Evolutionary conservation across 2,113 vertebrate genomes (phyloP), one percentile per base, ranked within the genome.

Genomic region (Sinocyclocheilus maitianheensis): DNA sequence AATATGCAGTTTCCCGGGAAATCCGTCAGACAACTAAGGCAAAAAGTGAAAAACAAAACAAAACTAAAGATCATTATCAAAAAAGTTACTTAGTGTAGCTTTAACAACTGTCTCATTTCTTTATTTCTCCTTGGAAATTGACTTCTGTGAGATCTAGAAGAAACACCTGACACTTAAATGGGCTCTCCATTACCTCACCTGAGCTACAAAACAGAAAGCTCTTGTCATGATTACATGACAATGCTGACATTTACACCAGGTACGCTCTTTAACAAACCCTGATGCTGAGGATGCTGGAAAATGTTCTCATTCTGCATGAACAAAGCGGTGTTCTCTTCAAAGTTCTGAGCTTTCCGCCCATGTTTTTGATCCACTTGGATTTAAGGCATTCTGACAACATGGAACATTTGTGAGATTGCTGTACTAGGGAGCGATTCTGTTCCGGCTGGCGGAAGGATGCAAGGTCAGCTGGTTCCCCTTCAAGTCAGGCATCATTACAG

Each of bases 371-470:
- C 53, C 18, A 11, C 11, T 65, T 75, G 4, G 63, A 67, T 84
- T 24, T 72, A 74, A 83, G 51, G 20, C 81, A 43, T 74, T 60
- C 67, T 83, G 81, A 83, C 81, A 83, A 74, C 81, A 83, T 55
- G 51, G 65, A 74, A 40, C 11, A 37, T 30, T 69, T 71, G 81
- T 72, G 74, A 6, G 72, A 65, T 43, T 67, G 30, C 53, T 71
- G 62, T 53, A 34, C 30, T 34, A 72, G 53, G 77, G 58, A 76
- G 46, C 9, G 79, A 53, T 77, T 83, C 79, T 72, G 71, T n/a
- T n/a, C 63, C 55, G 75, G 18, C 75, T 51, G 67, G 48, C 74
- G 75, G 84, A 77, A 83, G 87, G 84, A 86, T 88, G 76, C 81
- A 67, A 63, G 87, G 63, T 88, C 84, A 74, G 22, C 24, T 77